These are phyloP conservation scores for Sebastes kiyomatsui DNA, from an alignment of 2,797 vertebrate genomes.

Conservation along the genomic window DNA sequence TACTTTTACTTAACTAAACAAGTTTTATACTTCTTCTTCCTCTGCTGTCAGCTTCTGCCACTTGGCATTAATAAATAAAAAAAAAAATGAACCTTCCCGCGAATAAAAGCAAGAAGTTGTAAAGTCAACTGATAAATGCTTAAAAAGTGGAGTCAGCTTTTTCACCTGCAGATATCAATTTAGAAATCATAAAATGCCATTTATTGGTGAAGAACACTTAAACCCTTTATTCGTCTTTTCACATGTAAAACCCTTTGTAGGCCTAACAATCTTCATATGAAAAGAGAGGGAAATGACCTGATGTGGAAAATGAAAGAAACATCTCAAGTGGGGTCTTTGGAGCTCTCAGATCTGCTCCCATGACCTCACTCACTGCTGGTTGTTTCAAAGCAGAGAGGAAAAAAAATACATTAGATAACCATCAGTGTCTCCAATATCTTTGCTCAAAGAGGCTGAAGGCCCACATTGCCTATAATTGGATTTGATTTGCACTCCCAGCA, in stretches of 20 bases:
- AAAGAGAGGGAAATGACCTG: neutral
- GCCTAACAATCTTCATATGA: neutral
- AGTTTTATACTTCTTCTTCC: neutral
- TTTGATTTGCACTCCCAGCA: slow-evolving; percentile 81
- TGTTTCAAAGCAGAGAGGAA: slow-evolving; percentile 37
- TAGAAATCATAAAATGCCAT: slow-evolving; percentile 27
- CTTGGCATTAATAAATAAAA: neutral
- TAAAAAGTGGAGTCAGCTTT: slow-evolving; percentile 25
- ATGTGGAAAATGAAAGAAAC: neutral
- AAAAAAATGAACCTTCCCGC: neutral
- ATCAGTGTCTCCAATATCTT: slow-evolving; percentile 73
- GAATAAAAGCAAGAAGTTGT: slow-evolving; percentile 18
- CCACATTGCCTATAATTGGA: slow-evolving; percentile 80
- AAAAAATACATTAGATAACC: slow-evolving; percentile 68
- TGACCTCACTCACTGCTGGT: slow-evolving; percentile 56
- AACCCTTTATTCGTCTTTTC: neutral
- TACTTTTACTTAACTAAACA: neutral
- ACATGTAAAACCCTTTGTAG: neutral
- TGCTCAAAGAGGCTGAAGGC: slow-evolving; percentile 75
- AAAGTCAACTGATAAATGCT: slow-evolving; percentile 26
- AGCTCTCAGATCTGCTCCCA: slow-evolving; percentile 26
- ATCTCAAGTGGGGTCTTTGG: slow-evolving; percentile 35
- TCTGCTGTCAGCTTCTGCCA: neutral
- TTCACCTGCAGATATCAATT: slow-evolving; percentile 31
- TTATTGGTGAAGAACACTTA: slow-evolving; percentile 7